Evolutionary conservation across 2,797 vertebrate genomes (phyloP).

Genomic region (Sebastes itinus): DNA sequence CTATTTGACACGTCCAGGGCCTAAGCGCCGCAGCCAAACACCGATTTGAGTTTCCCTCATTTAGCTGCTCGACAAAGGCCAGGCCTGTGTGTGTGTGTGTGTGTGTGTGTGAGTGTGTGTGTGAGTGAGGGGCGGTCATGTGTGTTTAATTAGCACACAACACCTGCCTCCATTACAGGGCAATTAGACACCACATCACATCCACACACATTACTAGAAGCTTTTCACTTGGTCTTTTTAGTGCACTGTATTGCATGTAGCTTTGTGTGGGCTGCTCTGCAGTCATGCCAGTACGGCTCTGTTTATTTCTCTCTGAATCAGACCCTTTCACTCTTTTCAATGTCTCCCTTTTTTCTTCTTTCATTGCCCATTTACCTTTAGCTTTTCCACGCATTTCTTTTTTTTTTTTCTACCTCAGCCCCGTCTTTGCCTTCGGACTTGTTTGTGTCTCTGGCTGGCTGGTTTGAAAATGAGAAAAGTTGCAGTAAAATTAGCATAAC

Average conservation of each 20-base stretch:
- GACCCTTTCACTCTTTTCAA: constrained; percentile 1
- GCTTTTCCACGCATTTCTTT: not conserved
- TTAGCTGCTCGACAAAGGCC: constrained; percentile 38
- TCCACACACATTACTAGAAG: constrained; percentile 19
- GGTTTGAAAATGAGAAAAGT: constrained; percentile 7
- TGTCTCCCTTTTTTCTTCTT: not conserved
- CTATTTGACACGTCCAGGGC: constrained; percentile 38
- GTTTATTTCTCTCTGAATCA: constrained; percentile 15
- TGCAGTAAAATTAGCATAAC: constrained; percentile 7
- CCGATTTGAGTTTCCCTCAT: constrained; percentile 40
- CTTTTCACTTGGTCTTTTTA: not conserved
- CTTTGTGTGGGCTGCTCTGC: constrained; percentile 1
- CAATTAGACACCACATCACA: constrained; percentile 57
- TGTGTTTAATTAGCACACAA: constrained; percentile 58
- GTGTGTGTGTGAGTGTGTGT: constrained; percentile 20
- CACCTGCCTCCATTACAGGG: constrained; percentile 58
- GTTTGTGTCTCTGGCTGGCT: not conserved
- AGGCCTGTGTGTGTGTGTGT: constrained; percentile 31
- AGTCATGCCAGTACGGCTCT: not conserved
- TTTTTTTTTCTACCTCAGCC: not conserved
- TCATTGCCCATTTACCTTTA: constrained; percentile 10
- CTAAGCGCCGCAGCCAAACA: constrained; percentile 25
- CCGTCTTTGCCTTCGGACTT: not conserved
- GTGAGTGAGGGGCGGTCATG: constrained; percentile 13
- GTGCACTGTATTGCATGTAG: not conserved